These are phyloP conservation scores for Lycopodina hypogea DNA, from an alignment of 37 sponge, comb jelly and placozoan species.

Conservation along the genomic window DNA sequence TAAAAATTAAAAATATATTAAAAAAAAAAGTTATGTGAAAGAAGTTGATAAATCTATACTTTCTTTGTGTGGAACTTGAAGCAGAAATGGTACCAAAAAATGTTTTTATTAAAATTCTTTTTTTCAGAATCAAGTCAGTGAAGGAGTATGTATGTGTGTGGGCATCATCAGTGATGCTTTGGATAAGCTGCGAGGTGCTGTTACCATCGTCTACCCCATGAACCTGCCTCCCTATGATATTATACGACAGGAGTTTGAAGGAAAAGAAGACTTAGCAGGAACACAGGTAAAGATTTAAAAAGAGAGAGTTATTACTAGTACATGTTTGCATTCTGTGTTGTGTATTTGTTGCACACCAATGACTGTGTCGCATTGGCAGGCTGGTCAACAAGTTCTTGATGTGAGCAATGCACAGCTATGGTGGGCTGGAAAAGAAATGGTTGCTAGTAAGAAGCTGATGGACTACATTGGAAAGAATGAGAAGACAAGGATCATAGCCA, in stretches of 20 bases:
- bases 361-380: constrained; percentile 49
- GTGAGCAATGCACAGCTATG: constrained; percentile 77
- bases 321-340: not conserved
- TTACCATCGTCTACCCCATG: constrained; percentile 98
- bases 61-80: too few species aligned
- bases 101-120: not conserved
- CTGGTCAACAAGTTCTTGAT: constrained; percentile 73
- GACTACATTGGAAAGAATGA: constrained; percentile 95
- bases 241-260: constrained; percentile 90
- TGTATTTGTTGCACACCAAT: not conserved
- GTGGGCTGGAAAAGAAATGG: constrained; percentile 97
- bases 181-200: constrained; percentile 88
- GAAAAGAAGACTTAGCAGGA: constrained; percentile 85
- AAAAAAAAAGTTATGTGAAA: too few species aligned
- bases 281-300: constrained; percentile 76
- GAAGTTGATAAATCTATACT: too few species aligned
- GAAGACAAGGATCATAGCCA: constrained; percentile 94
- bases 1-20: too few species aligned
- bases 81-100: too few species aligned
- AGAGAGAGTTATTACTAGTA: too few species aligned
- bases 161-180: constrained; percentile 71
- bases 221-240: constrained; percentile 92
- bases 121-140: constrained; percentile 75
- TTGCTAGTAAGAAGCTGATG: constrained; percentile 65
- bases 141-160: constrained; percentile 73